Conservation (phyloP, 2,888 invertebrate species). For the Acrobasis repandana region DNA sequence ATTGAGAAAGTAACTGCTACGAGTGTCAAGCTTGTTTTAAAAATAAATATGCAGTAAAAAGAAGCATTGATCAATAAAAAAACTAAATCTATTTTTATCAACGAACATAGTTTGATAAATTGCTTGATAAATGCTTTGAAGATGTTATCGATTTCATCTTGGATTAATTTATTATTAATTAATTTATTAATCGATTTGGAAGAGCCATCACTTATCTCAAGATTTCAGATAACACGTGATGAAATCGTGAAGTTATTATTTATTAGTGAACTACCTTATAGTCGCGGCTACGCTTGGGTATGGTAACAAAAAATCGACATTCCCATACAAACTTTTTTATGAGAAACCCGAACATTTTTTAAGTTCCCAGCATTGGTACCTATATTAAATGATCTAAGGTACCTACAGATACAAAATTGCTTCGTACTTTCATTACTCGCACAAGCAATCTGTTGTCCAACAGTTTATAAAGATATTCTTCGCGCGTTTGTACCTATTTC, state of each 20-base stretch:
- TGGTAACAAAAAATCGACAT: no score
- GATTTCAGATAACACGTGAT: background rate
- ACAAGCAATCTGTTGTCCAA: no score
- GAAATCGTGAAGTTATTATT: background rate
- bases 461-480: no score
- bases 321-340: no score
- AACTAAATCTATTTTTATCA: background rate
- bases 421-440: no score
- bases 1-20: no score
- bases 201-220: background rate
- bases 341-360: no score
- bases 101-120: background rate
- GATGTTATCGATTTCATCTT: background rate
- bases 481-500: no score
- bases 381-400: no score
- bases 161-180: constrained; percentile 1
- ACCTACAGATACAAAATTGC: no score
- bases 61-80: background rate
- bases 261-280: background rate
- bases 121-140: background rate
- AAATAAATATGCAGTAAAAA: background rate
- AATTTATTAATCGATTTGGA: background rate
- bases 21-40: background rate
- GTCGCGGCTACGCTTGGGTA: no score
- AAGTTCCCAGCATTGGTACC: no score